Evolutionary conservation across 1,140 invertebrate species (phyloP).

Genomic region (Heliothis subflexa): DNA sequence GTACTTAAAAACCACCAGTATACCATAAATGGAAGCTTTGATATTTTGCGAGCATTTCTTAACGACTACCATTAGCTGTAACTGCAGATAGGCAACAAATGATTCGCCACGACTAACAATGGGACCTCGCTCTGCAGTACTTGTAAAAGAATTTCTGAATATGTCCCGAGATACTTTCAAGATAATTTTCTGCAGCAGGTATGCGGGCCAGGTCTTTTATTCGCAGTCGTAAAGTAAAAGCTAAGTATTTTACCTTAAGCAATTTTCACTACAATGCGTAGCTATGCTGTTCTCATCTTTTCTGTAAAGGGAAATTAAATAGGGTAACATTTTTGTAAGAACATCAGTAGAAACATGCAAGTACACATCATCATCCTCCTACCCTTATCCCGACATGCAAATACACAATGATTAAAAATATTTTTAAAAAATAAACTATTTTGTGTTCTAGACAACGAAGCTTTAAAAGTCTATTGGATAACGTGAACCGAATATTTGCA

Average conservation of each 20-base stretch:
- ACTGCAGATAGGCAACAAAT: background rate
- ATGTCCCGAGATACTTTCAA: slow-evolving; percentile 34
- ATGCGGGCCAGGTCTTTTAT: slow-evolving; percentile 23
- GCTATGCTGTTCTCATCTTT: background rate
- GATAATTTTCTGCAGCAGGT: slow-evolving; percentile 39
- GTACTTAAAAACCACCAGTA: too few relatives aligned
- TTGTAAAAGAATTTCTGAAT: slow-evolving; percentile 34
- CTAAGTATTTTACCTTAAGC: background rate
- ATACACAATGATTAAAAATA: too few relatives aligned
- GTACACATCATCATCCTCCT: too few relatives aligned
- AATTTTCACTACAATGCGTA: slow-evolving; percentile 15
- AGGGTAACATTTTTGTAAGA: background rate
- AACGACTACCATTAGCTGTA: background rate
- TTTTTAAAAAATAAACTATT: too few relatives aligned
- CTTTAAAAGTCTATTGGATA: background rate
- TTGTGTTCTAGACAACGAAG: too few relatives aligned
- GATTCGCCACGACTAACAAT: slow-evolving; percentile 15
- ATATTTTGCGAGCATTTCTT: background rate
- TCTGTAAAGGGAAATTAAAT: background rate
- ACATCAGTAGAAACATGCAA: too few relatives aligned
- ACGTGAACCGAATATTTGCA: background rate
- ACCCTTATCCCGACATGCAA: too few relatives aligned
- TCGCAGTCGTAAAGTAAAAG: slow-evolving; percentile 28
- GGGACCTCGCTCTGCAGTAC: background rate
- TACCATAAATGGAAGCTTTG: background rate